A percentile compares a stretch with the other conserved stretches of the same genome.
phyloP scores from a whole-genome alignment of 92 coral and sea anemone genomes.

The Pocillopora meandrina region DNA sequence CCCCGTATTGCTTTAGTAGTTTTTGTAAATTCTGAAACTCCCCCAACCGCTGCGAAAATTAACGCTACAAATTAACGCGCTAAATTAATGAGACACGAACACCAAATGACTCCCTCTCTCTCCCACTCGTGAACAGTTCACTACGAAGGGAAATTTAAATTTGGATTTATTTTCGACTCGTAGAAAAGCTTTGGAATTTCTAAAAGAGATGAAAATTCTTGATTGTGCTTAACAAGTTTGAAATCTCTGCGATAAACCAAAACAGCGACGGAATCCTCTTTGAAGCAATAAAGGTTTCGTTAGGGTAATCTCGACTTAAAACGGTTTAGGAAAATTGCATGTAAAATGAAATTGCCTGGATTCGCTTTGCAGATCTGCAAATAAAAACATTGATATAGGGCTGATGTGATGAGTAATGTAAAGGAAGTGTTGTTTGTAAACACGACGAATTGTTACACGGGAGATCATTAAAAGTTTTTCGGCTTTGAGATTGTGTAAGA shows the following conservation, averaged over 20 bases:
- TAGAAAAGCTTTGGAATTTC: background rate
- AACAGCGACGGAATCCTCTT: background rate
- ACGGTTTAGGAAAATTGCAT: background rate
- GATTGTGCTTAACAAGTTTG: background rate
- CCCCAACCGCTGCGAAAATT: constrained; percentile 30
- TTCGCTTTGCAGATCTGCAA: background rate
- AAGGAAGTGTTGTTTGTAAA: constrained; percentile 22
- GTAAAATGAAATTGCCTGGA: background rate
- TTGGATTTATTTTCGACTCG: background rate
- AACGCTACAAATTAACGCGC: background rate
- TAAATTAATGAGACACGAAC: background rate
- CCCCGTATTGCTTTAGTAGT: constrained; percentile 20
- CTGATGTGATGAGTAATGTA: background rate
- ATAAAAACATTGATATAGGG: constrained; percentile 11
- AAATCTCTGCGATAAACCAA: too few species aligned
- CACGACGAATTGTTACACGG: constrained; percentile 20
- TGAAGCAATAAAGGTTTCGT: background rate
- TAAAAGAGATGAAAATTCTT: background rate
- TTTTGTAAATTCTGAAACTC: constrained; percentile 1
- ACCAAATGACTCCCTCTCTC: background rate
- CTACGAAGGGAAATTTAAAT: background rate
- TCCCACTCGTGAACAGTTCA: background rate
- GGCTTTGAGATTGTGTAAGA: too few species aligned
- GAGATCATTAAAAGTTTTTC: constrained; percentile 28
- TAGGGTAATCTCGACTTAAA: background rate